These are phyloP conservation scores for Pandemis corylana DNA, from an alignment of 2,888 invertebrate species.

Conservation along the genomic window DNA sequence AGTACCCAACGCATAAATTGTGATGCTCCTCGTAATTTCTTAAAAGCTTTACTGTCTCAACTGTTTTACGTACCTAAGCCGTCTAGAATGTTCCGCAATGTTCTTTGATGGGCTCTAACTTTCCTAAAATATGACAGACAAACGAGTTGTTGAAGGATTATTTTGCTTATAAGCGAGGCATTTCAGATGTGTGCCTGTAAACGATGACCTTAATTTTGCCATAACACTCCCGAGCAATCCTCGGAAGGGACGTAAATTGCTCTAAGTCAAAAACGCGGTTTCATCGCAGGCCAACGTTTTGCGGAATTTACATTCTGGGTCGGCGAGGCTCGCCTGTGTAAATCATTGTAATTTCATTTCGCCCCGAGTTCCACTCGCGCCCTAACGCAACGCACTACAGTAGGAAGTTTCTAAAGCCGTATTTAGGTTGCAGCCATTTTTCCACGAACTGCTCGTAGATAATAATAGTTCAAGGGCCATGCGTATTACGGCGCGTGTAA, in stretches of 20 bases:
- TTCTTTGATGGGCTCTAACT: slow-evolving; percentile 36
- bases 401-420: slow-evolving; percentile 29
- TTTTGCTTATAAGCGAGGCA: slow-evolving; percentile 19
- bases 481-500: slow-evolving; percentile 12
- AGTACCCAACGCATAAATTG: slow-evolving; percentile 28
- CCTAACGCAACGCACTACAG: slow-evolving; percentile 28
- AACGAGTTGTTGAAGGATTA: slow-evolving; percentile 22
- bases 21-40: slow-evolving; percentile 37
- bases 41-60: slow-evolving; percentile 49
- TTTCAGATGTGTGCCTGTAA: slow-evolving; percentile 28
- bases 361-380: slow-evolving; percentile 46
- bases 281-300: slow-evolving; percentile 48
- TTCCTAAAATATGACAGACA: slow-evolving; percentile 27
- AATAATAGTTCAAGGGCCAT: slow-evolving; percentile 29
- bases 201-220: slow-evolving; percentile 50
- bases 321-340: slow-evolving; percentile 51
- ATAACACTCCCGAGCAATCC: slow-evolving; percentile 47
- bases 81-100: slow-evolving; percentile 48
- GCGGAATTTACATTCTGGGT: slow-evolving; percentile 51
- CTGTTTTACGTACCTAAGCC: slow-evolving; percentile 51
- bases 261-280: slow-evolving; percentile 56
- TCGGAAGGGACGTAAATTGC: slow-evolving; percentile 54
- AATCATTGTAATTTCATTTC: slow-evolving; percentile 61
- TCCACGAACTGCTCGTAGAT: slow-evolving; percentile 12
- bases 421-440: slow-evolving; percentile 25